A percentile compares a stretch with the other conserved stretches of the same genome.
Evolutionary conservation across 2,888 invertebrate genomes (phyloP).

Genomic region (Scaeva pyrastri): DNA sequence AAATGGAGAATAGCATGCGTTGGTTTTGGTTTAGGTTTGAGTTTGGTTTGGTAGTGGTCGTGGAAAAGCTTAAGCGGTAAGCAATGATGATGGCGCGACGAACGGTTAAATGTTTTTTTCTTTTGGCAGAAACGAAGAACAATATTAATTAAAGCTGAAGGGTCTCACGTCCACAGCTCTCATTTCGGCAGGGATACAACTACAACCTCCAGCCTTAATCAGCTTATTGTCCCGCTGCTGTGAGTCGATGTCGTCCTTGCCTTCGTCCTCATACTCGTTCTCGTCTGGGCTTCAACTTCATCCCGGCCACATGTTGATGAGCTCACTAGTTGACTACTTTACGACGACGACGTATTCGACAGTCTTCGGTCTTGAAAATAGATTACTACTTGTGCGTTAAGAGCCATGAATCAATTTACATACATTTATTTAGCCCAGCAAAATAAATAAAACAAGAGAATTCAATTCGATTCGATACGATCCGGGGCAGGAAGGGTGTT

Average conservation of each 20-base stretch:
- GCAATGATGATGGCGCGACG: neutral
- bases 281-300: conserved; percentile 4
- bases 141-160: conserved; percentile 22
- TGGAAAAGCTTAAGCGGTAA: conserved; percentile 3
- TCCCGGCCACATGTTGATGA: conserved; percentile 11
- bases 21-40: no score
- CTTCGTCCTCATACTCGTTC: no score
- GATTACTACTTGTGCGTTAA: conserved; percentile 17
- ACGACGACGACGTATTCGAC: neutral
- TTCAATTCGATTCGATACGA: no score
- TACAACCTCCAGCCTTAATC: conserved; percentile 11
- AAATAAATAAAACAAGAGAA: conserved; percentile 10
- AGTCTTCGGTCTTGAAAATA: conserved; percentile 36
- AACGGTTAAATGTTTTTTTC: conserved; percentile 14
- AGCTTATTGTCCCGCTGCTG: conserved; percentile 12
- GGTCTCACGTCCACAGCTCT: conserved; percentile 20
- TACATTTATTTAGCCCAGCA: conserved; percentile 4
- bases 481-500: conserved; percentile 26
- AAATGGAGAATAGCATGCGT: neutral
- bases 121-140: neutral
- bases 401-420: conserved; percentile 40
- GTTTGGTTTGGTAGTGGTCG: no score
- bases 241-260: conserved; percentile 2
- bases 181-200: no score
- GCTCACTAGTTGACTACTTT: conserved; percentile 24